Base-by-base conservation (phyloP, 1,140 invertebrate genomes). In the Solen grandis region DNA sequence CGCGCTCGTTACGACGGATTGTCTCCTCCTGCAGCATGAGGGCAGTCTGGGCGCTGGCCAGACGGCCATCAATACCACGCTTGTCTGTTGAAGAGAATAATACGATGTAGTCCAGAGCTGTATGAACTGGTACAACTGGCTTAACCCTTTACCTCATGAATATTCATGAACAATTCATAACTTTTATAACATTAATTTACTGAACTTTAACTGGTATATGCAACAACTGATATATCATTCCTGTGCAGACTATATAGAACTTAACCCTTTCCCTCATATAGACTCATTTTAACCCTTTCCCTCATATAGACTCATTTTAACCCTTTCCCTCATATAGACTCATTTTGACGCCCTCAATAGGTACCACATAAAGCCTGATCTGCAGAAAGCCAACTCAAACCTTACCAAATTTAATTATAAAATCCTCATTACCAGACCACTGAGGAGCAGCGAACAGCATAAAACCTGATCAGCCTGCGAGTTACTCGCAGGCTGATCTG, bases 1-100 rank as follows among this genome's bases (percentile, higher is more conserved):
- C 97, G 25, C 96, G 94, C 3, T 94, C 94, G 90, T 96, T 97
- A 54, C 96, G 94, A 85, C 96, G 94, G 22, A 97, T 93, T 13
- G 95, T 95, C 86, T 97, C 96, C 83, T 92, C 92, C 72, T 93
- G 92, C 36, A 92, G 82, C 88, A 92, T 90, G 14, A 93, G 86
- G 19, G 92, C 90, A 1, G 91, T 92, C 86, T 92, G 91, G 33
- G 91, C 91, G 59, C 88, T 91, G 60, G 90, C 86, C 31, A 93
- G 88, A 41, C 91, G 88, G n/a, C 90, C 89, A 86, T 92, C 92
- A 72, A 92, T 91, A 65, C 90, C 91, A 81, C 89, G 87, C 75
- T 93, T 93, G 82, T 92, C 92, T 92, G 86, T 29, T 83, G 76
- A 55, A 75, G 57, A 35, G 55, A 57, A 66, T 54, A 25, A 76